phyloP scores from a whole-genome alignment of 2,797 vertebrate genomes.

The Mustela erminea region DNA sequence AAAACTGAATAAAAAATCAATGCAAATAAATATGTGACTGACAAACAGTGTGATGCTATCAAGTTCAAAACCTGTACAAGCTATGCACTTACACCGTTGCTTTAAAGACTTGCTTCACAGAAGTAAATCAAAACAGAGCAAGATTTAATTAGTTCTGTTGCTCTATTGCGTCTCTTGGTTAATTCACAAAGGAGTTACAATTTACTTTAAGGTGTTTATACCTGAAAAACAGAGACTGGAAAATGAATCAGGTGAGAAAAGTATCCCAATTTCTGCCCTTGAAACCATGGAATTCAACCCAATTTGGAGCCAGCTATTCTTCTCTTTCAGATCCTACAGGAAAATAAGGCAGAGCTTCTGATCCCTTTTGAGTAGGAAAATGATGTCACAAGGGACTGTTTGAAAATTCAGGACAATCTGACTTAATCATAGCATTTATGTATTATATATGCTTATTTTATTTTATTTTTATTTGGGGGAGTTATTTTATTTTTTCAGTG shows the following conservation, averaged over 20 bases:
- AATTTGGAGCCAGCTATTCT: neutral
- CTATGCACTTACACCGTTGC: neutral
- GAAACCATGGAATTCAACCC: neutral
- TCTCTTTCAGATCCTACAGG: neutral
- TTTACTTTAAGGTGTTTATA: neutral
- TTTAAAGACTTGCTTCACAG: neutral
- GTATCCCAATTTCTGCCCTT: neutral
- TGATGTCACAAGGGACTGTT: neutral
- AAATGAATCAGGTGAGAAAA: neutral
- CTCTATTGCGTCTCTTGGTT: neutral
- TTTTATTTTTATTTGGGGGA: no score
- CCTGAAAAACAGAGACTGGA: neutral
- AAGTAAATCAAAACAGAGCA: neutral
- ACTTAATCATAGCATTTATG: neutral
- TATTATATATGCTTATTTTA: constrained; percentile 18
- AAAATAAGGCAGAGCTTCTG: neutral
- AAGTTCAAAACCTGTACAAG: neutral
- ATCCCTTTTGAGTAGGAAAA: neutral
- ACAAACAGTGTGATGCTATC: neutral
- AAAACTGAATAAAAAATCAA: neutral
- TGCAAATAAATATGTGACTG: neutral
- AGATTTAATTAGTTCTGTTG: neutral
- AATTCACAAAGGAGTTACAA: neutral
- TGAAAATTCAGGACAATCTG: neutral
- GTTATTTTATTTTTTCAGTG: no score